Evolutionary conservation across 2,113 vertebrate genomes (phyloP).

Genomic region (Scolopax mira): DNA sequence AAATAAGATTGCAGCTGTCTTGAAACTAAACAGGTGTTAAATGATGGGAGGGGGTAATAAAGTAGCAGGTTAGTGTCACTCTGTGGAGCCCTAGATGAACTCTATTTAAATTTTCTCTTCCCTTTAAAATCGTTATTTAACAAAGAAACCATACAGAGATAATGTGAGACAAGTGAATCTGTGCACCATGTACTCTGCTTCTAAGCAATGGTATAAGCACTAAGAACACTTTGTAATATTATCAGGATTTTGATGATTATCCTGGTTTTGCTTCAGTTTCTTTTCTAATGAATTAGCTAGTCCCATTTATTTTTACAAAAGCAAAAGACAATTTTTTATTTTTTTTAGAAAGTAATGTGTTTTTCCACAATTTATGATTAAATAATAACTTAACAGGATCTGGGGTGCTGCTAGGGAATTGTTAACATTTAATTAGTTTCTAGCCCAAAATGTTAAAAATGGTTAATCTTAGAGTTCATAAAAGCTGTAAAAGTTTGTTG

Average conservation of each 20-base stretch:
- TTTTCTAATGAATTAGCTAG: neutral
- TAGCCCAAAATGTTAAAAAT: neutral
- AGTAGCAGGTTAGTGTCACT: neutral
- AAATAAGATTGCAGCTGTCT: neutral
- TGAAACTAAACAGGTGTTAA: neutral
- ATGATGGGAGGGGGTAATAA: neutral
- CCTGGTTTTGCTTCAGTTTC: neutral
- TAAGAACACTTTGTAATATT: neutral
- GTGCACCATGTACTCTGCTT: neutral
- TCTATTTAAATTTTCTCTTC: neutral
- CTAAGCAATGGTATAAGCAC: neutral
- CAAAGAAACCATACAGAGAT: neutral
- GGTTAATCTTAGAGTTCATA: neutral
- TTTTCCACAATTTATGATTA: neutral
- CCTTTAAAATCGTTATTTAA: neutral
- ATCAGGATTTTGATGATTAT: neutral
- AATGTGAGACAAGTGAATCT: neutral
- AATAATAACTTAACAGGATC: neutral
- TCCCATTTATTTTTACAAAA: neutral
- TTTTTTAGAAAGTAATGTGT: neutral
- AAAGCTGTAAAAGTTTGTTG: neutral
- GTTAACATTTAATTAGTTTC: neutral
- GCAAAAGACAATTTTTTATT: accelerated
- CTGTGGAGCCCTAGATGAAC: neutral
- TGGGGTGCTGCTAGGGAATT: neutral